Evolutionary conservation across 2,888 invertebrate genomes (phyloP), one percentile per base, ranked within the genome.

Genomic region (Onchidella celtica): DNA sequence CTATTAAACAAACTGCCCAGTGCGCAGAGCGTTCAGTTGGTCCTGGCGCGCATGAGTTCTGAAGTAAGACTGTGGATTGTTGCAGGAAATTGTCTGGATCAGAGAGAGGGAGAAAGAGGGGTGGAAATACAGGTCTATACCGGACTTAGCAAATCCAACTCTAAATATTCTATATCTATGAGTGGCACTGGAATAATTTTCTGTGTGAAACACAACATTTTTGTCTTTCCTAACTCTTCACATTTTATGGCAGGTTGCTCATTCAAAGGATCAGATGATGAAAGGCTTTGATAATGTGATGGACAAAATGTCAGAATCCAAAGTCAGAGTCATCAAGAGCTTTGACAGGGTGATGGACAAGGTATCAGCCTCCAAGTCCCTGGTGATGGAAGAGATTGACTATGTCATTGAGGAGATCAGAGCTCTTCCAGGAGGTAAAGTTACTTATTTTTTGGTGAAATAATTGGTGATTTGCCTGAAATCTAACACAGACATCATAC

Each of bases 341-440:
- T 27, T 79, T 6, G 79, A 79, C 34, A 63, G 63, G 61, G 72
- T 83, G 24, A 24, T 83, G 57, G 83, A 83, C 34, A 73, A 65
- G 9, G 69, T 83, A 9, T 59, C 78, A 3, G 75, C 81, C 65
- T 81, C 81, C 29, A 83, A 81, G 61, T 61, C 63, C 40, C 70
- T 47, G 47, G 47, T 79, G 63, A 61, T 79, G 61, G 63, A 70
- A 32, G 79, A 79, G 55, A 38, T 79, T 6, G 79, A 79, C 34
- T 65, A 72, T 70, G 63, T 83, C 61, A 79, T 84, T 59, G 81
- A 70, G 55, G 81, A 84, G 21, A 74, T 84, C 14, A 81, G 75
- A 55, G 81, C 81, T 3, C 24, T 76, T 63, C 82, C 83, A 17
- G 59, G 66, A 65, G 83, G 83, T 83, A 63, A 29, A 34, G 6